A percentile compares a stretch with the other conserved stretches of the same genome.
Evolutionary conservation across 2,888 invertebrate genomes (phyloP).

Genomic region (Plusia festucae): DNA sequence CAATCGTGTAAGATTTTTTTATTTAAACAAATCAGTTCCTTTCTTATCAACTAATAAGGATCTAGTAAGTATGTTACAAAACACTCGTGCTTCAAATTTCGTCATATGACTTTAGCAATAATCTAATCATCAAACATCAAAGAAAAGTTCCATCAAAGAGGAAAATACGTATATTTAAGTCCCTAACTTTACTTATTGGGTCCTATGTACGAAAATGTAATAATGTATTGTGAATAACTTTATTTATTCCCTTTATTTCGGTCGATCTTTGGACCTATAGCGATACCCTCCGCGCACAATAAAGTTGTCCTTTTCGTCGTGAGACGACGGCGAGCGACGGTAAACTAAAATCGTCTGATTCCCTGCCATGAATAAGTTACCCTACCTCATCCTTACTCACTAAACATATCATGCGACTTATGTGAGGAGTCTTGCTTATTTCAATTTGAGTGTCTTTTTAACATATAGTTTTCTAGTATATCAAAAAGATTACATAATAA

Average conservation of each 20-base stretch:
- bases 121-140: constrained; percentile 51
- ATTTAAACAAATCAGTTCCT: not conserved
- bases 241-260: constrained; percentile 30
- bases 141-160: constrained; percentile 37
- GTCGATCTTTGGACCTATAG: constrained; percentile 8
- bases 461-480: not conserved
- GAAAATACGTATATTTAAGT: constrained; percentile 32
- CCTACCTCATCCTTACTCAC: not conserved
- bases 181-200: constrained; percentile 22
- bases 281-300: constrained; percentile 11
- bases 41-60: not conserved
- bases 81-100: constrained; percentile 7
- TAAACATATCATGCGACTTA: not conserved
- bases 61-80: constrained; percentile 5
- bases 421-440: not conserved
- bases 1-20: not conserved
- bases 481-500: not conserved
- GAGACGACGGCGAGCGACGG: not conserved
- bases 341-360: not conserved
- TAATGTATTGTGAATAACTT: constrained; percentile 28
- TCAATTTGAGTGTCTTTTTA: too few species aligned
- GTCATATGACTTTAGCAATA: constrained; percentile 26
- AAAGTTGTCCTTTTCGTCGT: constrained; percentile 2
- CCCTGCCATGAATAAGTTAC: constrained; percentile 1
- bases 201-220: constrained; percentile 7